phyloP scores from a whole-genome alignment of 2,113 vertebrate species.

The Syngnathus typhle region DNA sequence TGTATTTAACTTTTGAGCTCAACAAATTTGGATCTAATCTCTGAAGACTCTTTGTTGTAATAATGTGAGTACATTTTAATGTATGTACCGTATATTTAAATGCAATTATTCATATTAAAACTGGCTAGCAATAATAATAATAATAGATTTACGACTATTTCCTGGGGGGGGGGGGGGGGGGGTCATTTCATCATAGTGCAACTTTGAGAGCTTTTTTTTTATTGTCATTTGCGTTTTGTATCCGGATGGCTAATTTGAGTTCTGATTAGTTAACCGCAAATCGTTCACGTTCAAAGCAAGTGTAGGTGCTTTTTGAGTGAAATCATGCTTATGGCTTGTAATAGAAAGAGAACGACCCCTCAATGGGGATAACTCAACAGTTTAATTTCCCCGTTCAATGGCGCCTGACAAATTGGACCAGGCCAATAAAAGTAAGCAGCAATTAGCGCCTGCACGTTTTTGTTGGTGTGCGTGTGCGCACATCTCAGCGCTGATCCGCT shows the following conservation, averaged over 20 bases:
- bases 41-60: background rate
- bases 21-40: background rate
- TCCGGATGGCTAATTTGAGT: background rate
- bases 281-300: too few relatives aligned
- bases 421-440: conserved; percentile 66
- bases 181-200: too few relatives aligned
- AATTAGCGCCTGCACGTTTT: conserved; percentile 70
- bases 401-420: conserved; percentile 61
- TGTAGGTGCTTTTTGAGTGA: background rate
- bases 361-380: conserved; percentile 14
- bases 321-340: background rate
- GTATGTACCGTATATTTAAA: too few relatives aligned
- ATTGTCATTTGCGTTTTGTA: too few relatives aligned
- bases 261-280: background rate
- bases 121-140: too few relatives aligned
- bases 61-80: background rate
- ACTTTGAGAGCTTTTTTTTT: too few relatives aligned
- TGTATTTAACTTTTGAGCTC: background rate
- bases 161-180: too few relatives aligned
- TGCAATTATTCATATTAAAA: too few relatives aligned
- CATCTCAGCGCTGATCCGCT: conserved; percentile 76
- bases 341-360: background rate
- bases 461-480: conserved; percentile 61
- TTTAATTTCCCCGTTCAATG: conserved; percentile 59
- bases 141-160: too few relatives aligned